A percentile compares a stretch with the other conserved stretches of the same genome.
phyloP scores from a whole-genome alignment of 2,113 vertebrate species.

The Lates calcarifer region DNA sequence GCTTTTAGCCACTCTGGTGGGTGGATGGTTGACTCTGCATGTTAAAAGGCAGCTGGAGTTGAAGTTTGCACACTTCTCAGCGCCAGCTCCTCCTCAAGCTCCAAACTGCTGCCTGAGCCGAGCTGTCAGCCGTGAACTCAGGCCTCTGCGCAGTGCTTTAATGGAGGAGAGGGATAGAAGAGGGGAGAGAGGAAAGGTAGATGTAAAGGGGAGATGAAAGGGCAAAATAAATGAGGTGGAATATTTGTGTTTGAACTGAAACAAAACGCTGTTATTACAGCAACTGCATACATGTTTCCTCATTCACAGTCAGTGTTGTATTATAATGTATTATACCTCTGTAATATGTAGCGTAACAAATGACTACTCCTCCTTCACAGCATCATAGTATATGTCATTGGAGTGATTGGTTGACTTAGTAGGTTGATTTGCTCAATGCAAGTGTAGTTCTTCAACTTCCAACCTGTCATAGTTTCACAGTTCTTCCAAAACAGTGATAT shows the following conservation, averaged over 20 bases:
- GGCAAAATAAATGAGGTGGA: not conserved
- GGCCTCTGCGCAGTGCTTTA: no score
- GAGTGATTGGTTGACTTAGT: no score
- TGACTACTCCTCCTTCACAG: no score
- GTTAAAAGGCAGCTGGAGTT: slow-evolving; percentile 26
- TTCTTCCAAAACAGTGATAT: no score
- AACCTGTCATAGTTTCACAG: no score
- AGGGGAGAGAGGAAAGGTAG: not conserved
- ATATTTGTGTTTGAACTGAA: slow-evolving; percentile 18
- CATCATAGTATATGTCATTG: no score
- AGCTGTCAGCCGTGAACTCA: no score
- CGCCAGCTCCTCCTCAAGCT: slow-evolving; percentile 20
- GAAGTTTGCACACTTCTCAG: slow-evolving; percentile 26
- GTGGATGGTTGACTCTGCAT: slow-evolving; percentile 17
- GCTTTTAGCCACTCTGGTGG: slow-evolving; percentile 8
- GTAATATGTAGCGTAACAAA: no score
- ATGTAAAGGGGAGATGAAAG: not conserved
- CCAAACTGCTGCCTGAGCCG: slow-evolving; percentile 11
- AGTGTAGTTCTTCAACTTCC: no score
- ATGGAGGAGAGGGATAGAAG: not conserved
- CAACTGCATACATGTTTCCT: not conserved
- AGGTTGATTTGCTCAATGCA: no score
- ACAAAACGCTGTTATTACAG: not conserved
- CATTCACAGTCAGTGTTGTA: not conserved
- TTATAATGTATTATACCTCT: no score